Evolutionary conservation across 1,140 invertebrate species (phyloP), one percentile per base, ranked within the genome.

Genomic region (Brachionus rubens): DNA sequence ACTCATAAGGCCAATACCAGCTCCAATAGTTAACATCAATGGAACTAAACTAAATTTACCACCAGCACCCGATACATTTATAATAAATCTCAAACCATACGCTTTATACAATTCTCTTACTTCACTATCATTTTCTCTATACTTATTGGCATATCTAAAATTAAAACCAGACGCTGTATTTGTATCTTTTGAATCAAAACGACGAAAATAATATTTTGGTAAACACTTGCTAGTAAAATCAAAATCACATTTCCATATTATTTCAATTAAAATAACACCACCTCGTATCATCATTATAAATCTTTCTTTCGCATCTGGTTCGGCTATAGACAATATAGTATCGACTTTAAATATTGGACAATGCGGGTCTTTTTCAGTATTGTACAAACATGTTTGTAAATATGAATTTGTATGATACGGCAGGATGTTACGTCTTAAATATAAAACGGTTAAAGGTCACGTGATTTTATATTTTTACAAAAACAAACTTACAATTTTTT

Each of bases 161-260:
- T 88, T 88, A 81, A 84, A 87, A 41, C 81, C 87, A 77, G 78
- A 79, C 40, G 83, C 80, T 54, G 84, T 77, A n/a, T 78, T 81
- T 67, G 80, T 81, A 16, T 82, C 77, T 3, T 77, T 65, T 36
- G 79, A 78, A 56, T 85, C 83, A 2, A 85, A 78, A 12, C 83
- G 68, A 10, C 77, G 76, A 78, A 88, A 88, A 3, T 68, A 79
- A 79, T 88, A 88, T 26, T 79, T 80, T 7, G 87, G 87, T 41
- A 83, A 77, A 78, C 87, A 88, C 3, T 84, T 79, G 9, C 79
- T 77, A 52, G 79, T 79, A 40, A 80, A 81, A 81, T 88, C 87
- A 28, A 88, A 79, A 78, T 88, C 84, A 80, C 87, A 88, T 56
- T 86, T 80, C 87, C 87, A 88, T 21, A 81, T 78, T 16, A 88